Evolutionary conservation across 2,113 vertebrate genomes (phyloP), one percentile per base, ranked within the genome.

Genomic region (Martes martes): DNA sequence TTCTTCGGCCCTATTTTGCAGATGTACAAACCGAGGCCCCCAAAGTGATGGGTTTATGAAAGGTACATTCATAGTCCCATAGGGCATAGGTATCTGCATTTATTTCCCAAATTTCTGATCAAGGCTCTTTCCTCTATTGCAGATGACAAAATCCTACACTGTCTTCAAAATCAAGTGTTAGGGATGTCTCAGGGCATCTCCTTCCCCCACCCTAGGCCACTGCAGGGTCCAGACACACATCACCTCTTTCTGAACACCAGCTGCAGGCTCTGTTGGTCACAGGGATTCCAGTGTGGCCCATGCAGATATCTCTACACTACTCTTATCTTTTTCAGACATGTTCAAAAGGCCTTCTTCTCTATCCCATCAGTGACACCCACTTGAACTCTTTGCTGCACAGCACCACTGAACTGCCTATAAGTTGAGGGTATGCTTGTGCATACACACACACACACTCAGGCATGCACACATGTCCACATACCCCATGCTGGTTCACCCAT

Each of bases 401-500:
- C 21, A 39, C 11, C 52, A 31, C 14, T 67, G 50, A 89, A 28
- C 33, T 63, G 28, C 61, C 65, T 13, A 21, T 1, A 42, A 11
- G 26, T 50, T 50, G 4, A 61, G 19, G n/a, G 21, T 14, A 0
- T 9, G 31, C 7, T 0, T 4, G 6, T 6, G 11, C 39, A 42
- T 21, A 24, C 39, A 18, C 15, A 23, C 3, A 19, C n/a, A 47
- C 10, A 21, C 50, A 52, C 52, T 36, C 47, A 86, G 4, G 24
- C n/a, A 33, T 28, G 8, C 47, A 18, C 24, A 21, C 11, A n/a
- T 11, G 11, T 4, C 1, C 13, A 18, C 7, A 19, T 3, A 26
- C 1, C 4, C 6, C 10, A 11, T 2, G 2, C 31, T 13, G 0
- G 10, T 19, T 74, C 45, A 67, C 15, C 73, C 31, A 21, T 4